Evolutionary conservation across 92 coral and sea anemone species (phyloP).

Genomic region (Epizoanthus fatuus): DNA sequence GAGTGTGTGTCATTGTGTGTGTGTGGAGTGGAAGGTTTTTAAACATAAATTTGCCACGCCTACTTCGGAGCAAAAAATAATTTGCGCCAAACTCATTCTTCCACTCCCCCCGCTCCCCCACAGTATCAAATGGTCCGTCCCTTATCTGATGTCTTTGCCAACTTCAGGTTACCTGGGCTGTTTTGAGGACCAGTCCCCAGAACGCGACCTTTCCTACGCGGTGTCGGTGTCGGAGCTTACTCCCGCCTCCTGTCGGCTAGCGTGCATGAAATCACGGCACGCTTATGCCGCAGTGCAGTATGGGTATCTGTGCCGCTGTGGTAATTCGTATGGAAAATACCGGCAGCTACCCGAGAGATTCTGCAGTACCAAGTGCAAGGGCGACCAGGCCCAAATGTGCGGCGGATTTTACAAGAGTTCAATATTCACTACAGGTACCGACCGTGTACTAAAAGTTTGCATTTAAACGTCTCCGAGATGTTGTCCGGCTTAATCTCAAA

Average conservation of each 20-base stretch:
- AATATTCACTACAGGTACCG: slow-evolving; percentile 89
- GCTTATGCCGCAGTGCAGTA: slow-evolving; percentile 98
- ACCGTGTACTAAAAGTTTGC: no score
- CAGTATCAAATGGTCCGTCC: neutral
- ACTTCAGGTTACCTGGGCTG: slow-evolving; percentile 90
- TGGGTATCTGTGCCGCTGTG: slow-evolving; percentile 98
- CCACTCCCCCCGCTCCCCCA: no score
- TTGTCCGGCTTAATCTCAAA: no score
- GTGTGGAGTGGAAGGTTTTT: no score
- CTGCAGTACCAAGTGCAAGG: slow-evolving; percentile 85
- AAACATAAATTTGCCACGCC: no score
- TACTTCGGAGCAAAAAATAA: no score
- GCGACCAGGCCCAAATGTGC: slow-evolving; percentile 89
- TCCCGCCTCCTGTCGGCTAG: slow-evolving; percentile 89
- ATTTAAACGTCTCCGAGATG: no score
- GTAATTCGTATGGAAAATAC: slow-evolving; percentile 94
- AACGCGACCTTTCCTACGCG: slow-evolving; percentile 84
- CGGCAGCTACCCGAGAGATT: slow-evolving; percentile 80
- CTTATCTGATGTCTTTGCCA: no score
- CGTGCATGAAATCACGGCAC: slow-evolving; percentile 86
- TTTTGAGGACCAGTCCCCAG: slow-evolving; percentile 90
- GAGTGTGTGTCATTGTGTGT: no score
- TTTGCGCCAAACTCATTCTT: no score
- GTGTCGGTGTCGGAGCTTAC: slow-evolving; percentile 88
- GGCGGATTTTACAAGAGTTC: slow-evolving; percentile 97